These are phyloP conservation scores for Rotaria magnacalcarata DNA, from an alignment of 2,888 invertebrate genomes.

Conservation along the genomic window DNA sequence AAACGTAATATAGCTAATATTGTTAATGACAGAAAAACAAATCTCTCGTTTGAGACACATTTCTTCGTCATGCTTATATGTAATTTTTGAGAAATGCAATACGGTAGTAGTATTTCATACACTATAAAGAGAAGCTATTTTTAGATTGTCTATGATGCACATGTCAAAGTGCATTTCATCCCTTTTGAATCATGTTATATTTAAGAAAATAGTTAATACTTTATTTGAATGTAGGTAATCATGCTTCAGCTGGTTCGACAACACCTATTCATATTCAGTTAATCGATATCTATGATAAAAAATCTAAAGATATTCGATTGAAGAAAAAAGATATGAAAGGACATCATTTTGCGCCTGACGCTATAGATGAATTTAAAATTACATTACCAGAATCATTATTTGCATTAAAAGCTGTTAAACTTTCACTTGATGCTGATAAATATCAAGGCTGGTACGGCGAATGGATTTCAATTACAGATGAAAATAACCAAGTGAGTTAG, in stretches of 20 bases:
- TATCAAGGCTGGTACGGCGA: slow-evolving; percentile 27
- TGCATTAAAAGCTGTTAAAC: background rate
- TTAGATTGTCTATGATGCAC: too few species aligned
- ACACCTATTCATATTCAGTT: background rate
- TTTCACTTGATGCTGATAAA: background rate
- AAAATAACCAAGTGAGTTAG: background rate
- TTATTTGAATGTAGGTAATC: background rate
- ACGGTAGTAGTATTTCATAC: too few species aligned
- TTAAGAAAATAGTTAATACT: too few species aligned
- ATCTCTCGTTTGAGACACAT: too few species aligned
- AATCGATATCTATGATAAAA: background rate
- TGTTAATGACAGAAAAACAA: too few species aligned
- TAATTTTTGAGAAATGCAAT: too few species aligned
- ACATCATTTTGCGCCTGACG: background rate
- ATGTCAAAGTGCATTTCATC: too few species aligned
- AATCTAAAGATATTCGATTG: background rate
- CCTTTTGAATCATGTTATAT: too few species aligned
- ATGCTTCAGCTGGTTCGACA: background rate
- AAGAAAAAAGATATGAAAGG: background rate
- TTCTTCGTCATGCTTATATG: too few species aligned
- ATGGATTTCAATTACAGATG: background rate
- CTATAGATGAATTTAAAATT: background rate
- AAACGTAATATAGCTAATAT: too few species aligned
- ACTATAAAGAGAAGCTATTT: too few species aligned
- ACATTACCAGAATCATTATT: background rate